Evolutionary conservation across 1,140 invertebrate species (phyloP).

Genomic region (Hypsibius dujardini): DNA sequence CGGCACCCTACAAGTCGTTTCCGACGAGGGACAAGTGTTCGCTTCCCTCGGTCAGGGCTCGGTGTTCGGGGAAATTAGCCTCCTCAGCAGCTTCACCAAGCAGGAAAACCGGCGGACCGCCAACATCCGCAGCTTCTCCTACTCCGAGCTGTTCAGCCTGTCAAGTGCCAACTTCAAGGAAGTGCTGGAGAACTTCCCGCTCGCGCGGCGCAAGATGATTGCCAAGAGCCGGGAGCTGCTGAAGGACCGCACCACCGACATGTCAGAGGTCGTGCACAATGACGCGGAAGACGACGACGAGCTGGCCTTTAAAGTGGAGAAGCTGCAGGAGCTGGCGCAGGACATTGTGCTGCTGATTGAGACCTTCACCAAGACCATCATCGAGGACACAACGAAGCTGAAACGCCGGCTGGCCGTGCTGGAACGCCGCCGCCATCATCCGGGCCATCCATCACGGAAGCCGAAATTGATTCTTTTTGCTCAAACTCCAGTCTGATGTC

Average conservation of each 20-base stretch:
- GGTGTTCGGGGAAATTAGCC: conserved; percentile 61
- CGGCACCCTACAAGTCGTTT: conserved; percentile 81
- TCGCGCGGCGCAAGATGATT: conserved; percentile 55
- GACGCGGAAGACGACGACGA: not conserved
- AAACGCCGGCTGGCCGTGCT: conserved; percentile 1
- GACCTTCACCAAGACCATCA: conserved; percentile 6
- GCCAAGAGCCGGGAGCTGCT: conserved; percentile 11
- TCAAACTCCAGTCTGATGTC: conserved; percentile 12
- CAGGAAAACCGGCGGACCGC: conserved; percentile 52
- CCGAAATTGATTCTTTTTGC: conserved; percentile 5
- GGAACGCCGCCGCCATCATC: not conserved
- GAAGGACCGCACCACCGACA: not conserved
- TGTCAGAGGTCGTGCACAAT: not conserved
- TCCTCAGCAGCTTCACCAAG: not conserved
- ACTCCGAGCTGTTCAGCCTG: conserved; percentile 81
- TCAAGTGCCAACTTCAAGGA: conserved; percentile 81
- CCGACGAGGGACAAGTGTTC: conserved; percentile 63
- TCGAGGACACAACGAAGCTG: not conserved
- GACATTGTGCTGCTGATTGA: not conserved
- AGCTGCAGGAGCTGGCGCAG: not conserved
- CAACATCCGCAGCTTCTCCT: conserved; percentile 82
- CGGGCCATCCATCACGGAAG: not conserved
- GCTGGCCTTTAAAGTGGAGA: not conserved
- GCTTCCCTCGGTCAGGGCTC: conserved; percentile 70
- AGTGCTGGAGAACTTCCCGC: conserved; percentile 83